These are phyloP conservation scores for Crenichthys baileyi DNA, from an alignment of 2,797 vertebrate genomes.

Conservation along the genomic window DNA sequence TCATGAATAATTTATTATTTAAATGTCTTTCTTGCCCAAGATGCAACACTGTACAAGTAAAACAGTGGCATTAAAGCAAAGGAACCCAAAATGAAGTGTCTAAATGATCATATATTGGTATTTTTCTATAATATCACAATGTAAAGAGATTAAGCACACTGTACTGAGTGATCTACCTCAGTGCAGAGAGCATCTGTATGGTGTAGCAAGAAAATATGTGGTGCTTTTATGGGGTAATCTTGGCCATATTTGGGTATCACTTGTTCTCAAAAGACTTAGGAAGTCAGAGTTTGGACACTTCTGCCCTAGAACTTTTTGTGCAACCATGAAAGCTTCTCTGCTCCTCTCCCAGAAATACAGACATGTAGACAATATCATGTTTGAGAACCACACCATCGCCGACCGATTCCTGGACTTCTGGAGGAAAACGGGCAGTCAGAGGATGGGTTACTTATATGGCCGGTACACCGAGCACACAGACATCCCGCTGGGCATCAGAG, in stretches of 20 bases:
- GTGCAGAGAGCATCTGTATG: background rate
- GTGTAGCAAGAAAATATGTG: background rate
- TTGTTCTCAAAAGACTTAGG: too few species aligned
- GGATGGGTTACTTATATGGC: constrained; percentile 94
- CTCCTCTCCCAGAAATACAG: constrained; percentile 90
- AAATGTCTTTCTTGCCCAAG: too few species aligned
- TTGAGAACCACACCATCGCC: constrained; percentile 98
- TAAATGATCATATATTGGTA: background rate
- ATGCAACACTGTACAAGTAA: background rate
- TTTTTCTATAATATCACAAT: background rate
- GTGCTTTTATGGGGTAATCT: background rate
- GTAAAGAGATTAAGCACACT: background rate
- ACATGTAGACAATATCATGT: constrained; percentile 99
- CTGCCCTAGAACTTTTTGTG: too few species aligned
- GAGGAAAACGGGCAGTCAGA: constrained; percentile 97
- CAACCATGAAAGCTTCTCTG: background rate
- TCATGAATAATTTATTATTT: too few species aligned
- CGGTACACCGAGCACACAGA: constrained; percentile 97
- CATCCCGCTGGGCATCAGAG: constrained; percentile 95
- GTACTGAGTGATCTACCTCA: background rate
- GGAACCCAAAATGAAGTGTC: background rate
- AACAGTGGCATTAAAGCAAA: background rate
- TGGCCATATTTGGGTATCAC: background rate
- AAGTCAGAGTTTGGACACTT: too few species aligned
- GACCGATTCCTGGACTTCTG: constrained; percentile 99